A percentile compares a stretch with the other conserved stretches of the same genome.
Evolutionary conservation across 1,140 invertebrate species (phyloP).

Genomic region (Apis florea): DNA sequence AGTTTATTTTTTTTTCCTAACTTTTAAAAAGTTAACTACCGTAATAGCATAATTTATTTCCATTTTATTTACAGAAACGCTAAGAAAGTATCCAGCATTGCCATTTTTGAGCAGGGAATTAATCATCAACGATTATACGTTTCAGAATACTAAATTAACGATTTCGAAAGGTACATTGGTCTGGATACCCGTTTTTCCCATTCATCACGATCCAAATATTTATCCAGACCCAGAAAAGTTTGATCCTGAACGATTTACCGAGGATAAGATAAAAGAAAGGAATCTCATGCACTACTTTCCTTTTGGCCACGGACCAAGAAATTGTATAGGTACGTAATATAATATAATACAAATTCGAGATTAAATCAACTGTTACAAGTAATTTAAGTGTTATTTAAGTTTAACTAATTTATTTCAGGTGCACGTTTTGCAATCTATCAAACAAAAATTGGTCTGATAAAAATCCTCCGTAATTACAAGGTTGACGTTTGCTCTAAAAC

Average conservation of each 20-base stretch:
- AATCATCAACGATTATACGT: slow-evolving; percentile 76
- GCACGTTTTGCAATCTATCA: slow-evolving; percentile 77
- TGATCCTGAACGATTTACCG: slow-evolving; percentile 83
- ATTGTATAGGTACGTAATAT: slow-evolving; percentile 85
- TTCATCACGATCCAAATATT: slow-evolving; percentile 82
- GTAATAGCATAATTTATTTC: background rate
- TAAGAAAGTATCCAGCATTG: slow-evolving; percentile 82
- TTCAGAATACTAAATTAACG: slow-evolving; percentile 76
- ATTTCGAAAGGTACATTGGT: slow-evolving; percentile 76
- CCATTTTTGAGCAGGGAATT: slow-evolving; percentile 77
- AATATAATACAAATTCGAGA: slow-evolving; percentile 8
- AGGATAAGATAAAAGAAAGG: slow-evolving; percentile 75
- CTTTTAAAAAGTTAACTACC: too few relatives aligned
- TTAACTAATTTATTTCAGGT: slow-evolving; percentile 59
- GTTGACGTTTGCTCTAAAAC: slow-evolving; percentile 69
- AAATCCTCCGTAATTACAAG: slow-evolving; percentile 76
- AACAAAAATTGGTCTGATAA: slow-evolving; percentile 78
- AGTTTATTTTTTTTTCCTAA: too few relatives aligned
- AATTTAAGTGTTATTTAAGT: too few relatives aligned
- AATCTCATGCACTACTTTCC: slow-evolving; percentile 82
- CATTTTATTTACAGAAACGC: slow-evolving; percentile 81
- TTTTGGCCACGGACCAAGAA: slow-evolving; percentile 87
- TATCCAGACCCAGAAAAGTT: slow-evolving; percentile 83
- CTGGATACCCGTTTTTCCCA: slow-evolving; percentile 78
- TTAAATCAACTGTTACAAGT: background rate